Conservation (phyloP, 37 sponge, comb jelly and placozoan species). For the Crambe crambe region DNA sequence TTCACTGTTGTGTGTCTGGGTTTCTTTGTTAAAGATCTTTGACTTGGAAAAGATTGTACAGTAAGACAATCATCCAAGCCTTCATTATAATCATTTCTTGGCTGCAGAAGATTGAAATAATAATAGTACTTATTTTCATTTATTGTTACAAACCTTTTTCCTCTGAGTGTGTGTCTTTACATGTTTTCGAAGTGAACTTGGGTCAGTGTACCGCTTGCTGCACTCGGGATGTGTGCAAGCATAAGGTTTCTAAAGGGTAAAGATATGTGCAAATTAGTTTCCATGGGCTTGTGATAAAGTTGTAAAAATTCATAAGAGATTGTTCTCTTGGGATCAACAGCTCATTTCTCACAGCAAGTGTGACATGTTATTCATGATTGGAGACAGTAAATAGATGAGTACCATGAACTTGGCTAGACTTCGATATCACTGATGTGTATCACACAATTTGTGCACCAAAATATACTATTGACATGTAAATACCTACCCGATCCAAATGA, state of each 20-base stretch:
- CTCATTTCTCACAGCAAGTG: background rate
- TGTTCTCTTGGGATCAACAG: constrained; percentile 3
- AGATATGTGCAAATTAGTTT: too few species aligned
- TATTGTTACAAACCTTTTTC: constrained; percentile 79
- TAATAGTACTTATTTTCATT: background rate
- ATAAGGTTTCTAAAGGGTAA: constrained; percentile 83
- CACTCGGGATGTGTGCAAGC: constrained; percentile 88
- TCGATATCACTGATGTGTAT: background rate
- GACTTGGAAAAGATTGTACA: constrained; percentile 19
- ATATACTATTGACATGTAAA: background rate
- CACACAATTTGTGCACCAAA: background rate
- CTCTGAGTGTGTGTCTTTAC: constrained; percentile 70
- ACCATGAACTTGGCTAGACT: constrained; percentile 9
- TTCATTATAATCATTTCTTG: constrained; percentile 26
- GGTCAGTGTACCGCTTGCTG: constrained; percentile 92
- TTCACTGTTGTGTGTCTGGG: background rate
- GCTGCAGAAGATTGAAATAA: constrained; percentile 14
- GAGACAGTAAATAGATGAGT: background rate
- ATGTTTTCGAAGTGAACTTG: constrained; percentile 93
- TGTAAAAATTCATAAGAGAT: background rate
- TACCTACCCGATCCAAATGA: constrained; percentile 79
- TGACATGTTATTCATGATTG: background rate
- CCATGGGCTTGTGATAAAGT: too few species aligned
- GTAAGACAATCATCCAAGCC: constrained; percentile 34
- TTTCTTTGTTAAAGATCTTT: background rate